These are phyloP conservation scores for Microcebus jonahi DNA, from an alignment of 2,113 vertebrate genomes.

Conservation along the genomic window DNA sequence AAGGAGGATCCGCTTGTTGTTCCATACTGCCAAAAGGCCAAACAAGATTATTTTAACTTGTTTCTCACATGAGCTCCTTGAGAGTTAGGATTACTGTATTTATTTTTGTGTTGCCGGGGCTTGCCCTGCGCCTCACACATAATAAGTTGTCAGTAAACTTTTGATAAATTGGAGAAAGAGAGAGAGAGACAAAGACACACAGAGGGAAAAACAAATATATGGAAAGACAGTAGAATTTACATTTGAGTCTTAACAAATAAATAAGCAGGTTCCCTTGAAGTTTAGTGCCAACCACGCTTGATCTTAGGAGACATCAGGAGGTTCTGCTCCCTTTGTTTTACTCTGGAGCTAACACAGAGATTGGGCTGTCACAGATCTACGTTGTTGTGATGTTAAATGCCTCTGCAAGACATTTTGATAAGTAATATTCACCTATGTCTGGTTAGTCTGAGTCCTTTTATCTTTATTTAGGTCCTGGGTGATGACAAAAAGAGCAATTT, in stretches of 20 bases:
- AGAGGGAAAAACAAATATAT: neutral
- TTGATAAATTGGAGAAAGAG: neutral
- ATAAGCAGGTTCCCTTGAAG: conserved; percentile 18
- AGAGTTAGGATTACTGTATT: neutral
- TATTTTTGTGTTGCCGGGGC: neutral
- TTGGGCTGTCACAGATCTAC: neutral
- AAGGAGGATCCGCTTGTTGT: neutral
- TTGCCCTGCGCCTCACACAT: neutral
- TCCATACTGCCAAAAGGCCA: neutral
- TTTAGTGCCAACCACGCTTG: neutral
- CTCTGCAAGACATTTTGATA: conserved; percentile 7
- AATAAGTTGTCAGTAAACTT: neutral
- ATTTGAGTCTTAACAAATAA: neutral
- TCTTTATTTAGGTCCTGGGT: conserved; percentile 51
- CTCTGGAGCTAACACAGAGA: neutral
- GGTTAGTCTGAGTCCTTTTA: conserved; percentile 42
- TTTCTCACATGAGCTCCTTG: neutral
- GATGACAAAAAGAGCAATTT: conserved; percentile 56
- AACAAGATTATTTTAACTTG: neutral
- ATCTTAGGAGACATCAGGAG: neutral
- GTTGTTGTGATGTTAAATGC: neutral
- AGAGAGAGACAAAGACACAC: neutral
- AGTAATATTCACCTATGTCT: neutral
- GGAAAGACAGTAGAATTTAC: neutral
- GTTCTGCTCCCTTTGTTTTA: neutral